Evolutionary conservation across 2,113 vertebrate genomes (phyloP).

Genomic region (Dasyprocta punctata): DNA sequence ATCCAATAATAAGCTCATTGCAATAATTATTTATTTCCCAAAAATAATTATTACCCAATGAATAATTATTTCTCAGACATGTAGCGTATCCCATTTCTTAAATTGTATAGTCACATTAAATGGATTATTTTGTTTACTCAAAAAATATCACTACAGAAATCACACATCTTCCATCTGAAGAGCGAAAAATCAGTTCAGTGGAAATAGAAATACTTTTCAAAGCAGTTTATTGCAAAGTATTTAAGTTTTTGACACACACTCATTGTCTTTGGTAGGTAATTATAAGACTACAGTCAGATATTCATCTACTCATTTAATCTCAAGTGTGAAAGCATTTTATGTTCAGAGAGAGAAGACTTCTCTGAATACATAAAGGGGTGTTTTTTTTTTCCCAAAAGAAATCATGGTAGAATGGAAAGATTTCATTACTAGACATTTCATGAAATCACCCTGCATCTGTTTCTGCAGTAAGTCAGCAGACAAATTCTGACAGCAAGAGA

Average conservation of each 20-base stretch:
- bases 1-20: not conserved
- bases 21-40: not conserved
- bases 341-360: constrained; percentile 2
- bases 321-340: not conserved
- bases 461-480: not conserved
- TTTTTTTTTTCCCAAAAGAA: not conserved
- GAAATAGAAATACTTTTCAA: not conserved
- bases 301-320: not conserved
- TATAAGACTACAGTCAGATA: not conserved
- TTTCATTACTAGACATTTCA: not conserved
- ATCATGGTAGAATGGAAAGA: not conserved
- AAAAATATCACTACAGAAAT: not conserved
- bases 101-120: not conserved
- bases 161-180: not conserved
- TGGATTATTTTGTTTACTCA: not conserved
- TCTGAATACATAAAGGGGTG: not conserved
- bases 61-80: not conserved
- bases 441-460: not conserved
- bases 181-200: not conserved
- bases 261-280: not conserved
- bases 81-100: not conserved
- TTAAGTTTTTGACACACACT: not conserved
- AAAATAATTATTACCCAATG: not conserved
- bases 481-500: not conserved
- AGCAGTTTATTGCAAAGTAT: not conserved